Conservation (phyloP, 1,140 invertebrate genomes). For the Argopecten irradians region DNA sequence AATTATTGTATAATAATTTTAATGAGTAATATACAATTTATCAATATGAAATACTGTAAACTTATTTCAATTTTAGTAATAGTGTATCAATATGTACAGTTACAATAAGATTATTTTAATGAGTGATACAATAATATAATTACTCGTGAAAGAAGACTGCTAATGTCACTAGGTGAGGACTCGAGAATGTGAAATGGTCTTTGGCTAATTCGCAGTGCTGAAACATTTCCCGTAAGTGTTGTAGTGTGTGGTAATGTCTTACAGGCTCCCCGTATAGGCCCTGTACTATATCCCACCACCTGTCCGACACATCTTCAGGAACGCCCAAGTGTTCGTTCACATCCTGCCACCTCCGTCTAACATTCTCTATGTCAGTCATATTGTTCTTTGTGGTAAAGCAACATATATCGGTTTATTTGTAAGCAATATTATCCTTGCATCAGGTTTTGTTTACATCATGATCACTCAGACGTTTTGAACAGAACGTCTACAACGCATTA, state of each 20-base stretch:
- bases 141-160: constrained; percentile 64
- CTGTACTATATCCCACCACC: constrained; percentile 42
- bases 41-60: too few species aligned
- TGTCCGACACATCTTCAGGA: neutral
- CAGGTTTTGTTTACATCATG: neutral
- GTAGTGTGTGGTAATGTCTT: constrained; percentile 57
- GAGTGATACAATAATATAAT: too few species aligned
- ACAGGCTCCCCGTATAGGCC: constrained; percentile 40
- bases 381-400: neutral
- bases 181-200: neutral
- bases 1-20: too few species aligned
- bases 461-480: neutral
- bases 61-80: neutral
- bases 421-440: neutral
- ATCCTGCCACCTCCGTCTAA: neutral
- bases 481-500: too few species aligned
- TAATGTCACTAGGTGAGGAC: constrained; percentile 36
- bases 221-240: constrained; percentile 56
- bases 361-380: neutral
- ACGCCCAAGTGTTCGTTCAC: neutral
- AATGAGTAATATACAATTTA: too few species aligned
- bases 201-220: constrained; percentile 34
- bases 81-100: neutral
- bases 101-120: neutral
- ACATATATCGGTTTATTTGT: too few species aligned